Conservation (phyloP, 2,797 vertebrate species). For the Spondyliosoma cantharus region DNA sequence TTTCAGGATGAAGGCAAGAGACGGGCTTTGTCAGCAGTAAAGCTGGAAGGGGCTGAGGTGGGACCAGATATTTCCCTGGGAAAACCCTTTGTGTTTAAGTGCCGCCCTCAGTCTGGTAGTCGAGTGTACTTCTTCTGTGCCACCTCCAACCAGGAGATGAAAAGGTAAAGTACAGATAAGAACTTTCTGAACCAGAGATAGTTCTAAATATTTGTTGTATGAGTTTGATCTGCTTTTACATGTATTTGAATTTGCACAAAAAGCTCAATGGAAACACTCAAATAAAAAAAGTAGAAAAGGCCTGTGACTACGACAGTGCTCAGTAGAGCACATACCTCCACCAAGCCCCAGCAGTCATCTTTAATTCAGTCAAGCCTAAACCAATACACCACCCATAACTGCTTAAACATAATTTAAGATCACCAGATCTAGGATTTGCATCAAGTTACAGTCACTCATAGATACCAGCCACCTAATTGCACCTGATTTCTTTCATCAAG, state of each 20-base stretch:
- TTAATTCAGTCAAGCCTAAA: too few relatives aligned
- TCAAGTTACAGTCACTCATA: too few relatives aligned
- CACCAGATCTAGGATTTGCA: too few relatives aligned
- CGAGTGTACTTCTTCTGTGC: conserved; percentile 90
- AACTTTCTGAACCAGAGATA: background rate
- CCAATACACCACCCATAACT: too few relatives aligned
- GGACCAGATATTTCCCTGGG: conserved; percentile 86
- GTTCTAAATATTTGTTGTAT: background rate
- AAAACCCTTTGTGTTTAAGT: conserved; percentile 94
- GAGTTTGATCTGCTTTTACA: background rate
- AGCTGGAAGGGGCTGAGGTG: conserved; percentile 91
- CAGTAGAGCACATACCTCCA: too few relatives aligned
- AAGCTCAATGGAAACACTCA: background rate
- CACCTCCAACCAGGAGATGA: conserved; percentile 94
- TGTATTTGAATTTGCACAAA: background rate
- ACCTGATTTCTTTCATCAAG: too few relatives aligned
- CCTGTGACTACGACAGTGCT: too few relatives aligned
- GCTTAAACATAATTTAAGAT: too few relatives aligned
- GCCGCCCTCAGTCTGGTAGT: conserved; percentile 83
- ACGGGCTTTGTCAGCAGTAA: conserved; percentile 84
- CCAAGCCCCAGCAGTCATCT: too few relatives aligned
- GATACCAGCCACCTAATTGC: too few relatives aligned
- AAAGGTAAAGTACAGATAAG: conserved; percentile 78
- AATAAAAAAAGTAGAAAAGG: background rate
- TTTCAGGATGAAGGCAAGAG: conserved; percentile 91